phyloP scores from a whole-genome alignment of 2,888 invertebrate genomes.

The Gymnosoma rotundatum region DNA sequence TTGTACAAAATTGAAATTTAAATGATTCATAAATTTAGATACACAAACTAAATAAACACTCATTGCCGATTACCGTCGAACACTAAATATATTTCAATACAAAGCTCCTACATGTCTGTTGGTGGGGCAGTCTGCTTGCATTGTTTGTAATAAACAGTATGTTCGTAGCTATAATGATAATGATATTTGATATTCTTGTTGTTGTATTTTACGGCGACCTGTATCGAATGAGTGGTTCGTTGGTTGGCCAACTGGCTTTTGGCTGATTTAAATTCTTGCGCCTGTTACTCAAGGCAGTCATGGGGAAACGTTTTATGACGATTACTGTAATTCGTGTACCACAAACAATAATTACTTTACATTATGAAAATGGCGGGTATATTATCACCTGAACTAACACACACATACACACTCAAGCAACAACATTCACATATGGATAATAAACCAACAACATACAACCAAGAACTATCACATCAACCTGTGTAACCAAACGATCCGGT shows the following conservation, averaged over 20 bases:
- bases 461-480: conserved; percentile 6
- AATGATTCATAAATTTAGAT: no score
- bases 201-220: conserved; percentile 66
- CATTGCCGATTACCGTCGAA: conserved; percentile 35
- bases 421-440: conserved; percentile 32
- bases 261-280: conserved; percentile 58
- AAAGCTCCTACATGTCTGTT: not conserved
- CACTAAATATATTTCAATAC: conserved; percentile 2
- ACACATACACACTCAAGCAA: conserved; percentile 67
- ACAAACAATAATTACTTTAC: conserved; percentile 82
- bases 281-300: conserved; percentile 79
- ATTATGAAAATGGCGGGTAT: conserved; percentile 82
- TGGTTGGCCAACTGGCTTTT: conserved; percentile 53
- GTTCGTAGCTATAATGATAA: conserved; percentile 44
- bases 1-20: no score
- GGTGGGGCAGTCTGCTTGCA: not conserved
- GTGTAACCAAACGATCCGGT: conserved; percentile 31
- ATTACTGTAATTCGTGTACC: conserved; percentile 81
- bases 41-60: not conserved
- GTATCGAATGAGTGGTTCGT: conserved; percentile 56
- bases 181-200: conserved; percentile 58
- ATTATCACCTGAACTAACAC: conserved; percentile 81
- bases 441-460: conserved; percentile 39
- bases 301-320: conserved; percentile 81
- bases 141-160: conserved; percentile 26